These are phyloP conservation scores for Lithophane socia DNA, from an alignment of 2,888 invertebrate genomes.

Conservation along the genomic window DNA sequence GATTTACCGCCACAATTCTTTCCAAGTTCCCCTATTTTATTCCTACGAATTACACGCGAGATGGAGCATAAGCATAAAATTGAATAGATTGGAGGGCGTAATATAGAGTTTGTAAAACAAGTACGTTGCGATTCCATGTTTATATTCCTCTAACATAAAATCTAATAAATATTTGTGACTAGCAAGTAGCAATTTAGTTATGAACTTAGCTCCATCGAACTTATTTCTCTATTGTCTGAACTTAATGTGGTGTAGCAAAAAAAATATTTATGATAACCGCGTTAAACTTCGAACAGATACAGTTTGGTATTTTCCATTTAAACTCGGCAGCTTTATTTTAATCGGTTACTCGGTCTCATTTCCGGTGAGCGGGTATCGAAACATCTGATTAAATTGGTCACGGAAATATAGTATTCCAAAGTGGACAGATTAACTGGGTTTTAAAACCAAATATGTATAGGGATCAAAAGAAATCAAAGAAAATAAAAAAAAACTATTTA, in stretches of 20 bases:
- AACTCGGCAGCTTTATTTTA: slow-evolving; percentile 55
- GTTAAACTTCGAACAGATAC: slow-evolving; percentile 19
- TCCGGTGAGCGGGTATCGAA: slow-evolving; percentile 53
- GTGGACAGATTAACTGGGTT: slow-evolving; percentile 25
- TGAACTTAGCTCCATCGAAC: slow-evolving; percentile 6
- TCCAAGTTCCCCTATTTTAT: slow-evolving; percentile 58
- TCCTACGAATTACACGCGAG: slow-evolving; percentile 40
- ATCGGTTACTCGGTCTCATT: slow-evolving; percentile 63
- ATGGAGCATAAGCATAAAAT: slow-evolving; percentile 48
- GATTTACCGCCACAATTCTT: slow-evolving; percentile 70
- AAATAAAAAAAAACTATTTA: too few species aligned
- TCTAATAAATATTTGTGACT: slow-evolving; percentile 44
- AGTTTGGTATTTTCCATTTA: slow-evolving; percentile 54
- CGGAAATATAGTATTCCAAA: slow-evolving; percentile 48
- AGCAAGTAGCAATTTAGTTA: slow-evolving; percentile 24
- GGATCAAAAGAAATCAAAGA: neutral
- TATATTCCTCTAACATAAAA: slow-evolving; percentile 41
- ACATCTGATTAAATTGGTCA: slow-evolving; percentile 61
- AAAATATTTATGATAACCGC: slow-evolving; percentile 8
- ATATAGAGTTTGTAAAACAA: slow-evolving; percentile 52
- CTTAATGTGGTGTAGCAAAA: slow-evolving; percentile 23
- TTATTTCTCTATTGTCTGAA: slow-evolving; percentile 20
- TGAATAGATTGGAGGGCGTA: slow-evolving; percentile 56
- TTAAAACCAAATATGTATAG: neutral
- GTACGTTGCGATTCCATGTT: slow-evolving; percentile 47